Evolutionary conservation across 1,140 invertebrate genomes (phyloP), one percentile per base, ranked within the genome.

Genomic region (Drosophila athabasca): DNA sequence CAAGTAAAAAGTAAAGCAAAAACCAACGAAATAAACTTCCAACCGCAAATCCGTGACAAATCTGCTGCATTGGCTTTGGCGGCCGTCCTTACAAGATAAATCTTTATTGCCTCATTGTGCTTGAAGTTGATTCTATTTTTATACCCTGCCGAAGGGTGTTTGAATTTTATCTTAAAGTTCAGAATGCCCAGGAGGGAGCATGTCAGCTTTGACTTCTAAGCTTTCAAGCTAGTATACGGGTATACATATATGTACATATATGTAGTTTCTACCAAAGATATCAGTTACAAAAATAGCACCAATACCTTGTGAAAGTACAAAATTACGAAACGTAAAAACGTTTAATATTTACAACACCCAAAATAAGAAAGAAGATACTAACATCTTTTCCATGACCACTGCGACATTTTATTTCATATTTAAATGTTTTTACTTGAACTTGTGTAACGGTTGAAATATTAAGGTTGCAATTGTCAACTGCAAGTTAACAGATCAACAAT

Each of bases 91-190:
- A 58, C 31, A 22, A 87, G 74, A 85, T 85, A 85, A 82, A 85
- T 85, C 82, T 85, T 85, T 85, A 85, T 85, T 85, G 82, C 78
- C 82, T 87, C 82, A 85, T 85, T 85, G 81, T 71, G 82, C 82
- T 78, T 85, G 78, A 76, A 87, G 82, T 76, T 62, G 82, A 85
- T 78, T 87, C 83, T 66, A 53, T 69, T 73, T 64, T 55, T 51
- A 67, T 66, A 74, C 71, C 44, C 62, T 73, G 53, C 59, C 70
- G 15, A 41, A 9, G 66, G 51, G 31, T 31, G 50, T 11, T n/a
- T 11, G 29, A 15, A n/a, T 48, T 62, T 22, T 19, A 29, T 31
- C 19, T 26, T 22, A 52, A 49, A 22, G 17, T 51, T 11, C 13
- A 13, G n/a, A 11, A 31, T 31, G 29, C 29, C 7, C 29, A 7